Evolutionary conservation across 2,113 vertebrate species (phyloP), one percentile per base, ranked within the genome.

Genomic region (Nothoprocta perdicaria): DNA sequence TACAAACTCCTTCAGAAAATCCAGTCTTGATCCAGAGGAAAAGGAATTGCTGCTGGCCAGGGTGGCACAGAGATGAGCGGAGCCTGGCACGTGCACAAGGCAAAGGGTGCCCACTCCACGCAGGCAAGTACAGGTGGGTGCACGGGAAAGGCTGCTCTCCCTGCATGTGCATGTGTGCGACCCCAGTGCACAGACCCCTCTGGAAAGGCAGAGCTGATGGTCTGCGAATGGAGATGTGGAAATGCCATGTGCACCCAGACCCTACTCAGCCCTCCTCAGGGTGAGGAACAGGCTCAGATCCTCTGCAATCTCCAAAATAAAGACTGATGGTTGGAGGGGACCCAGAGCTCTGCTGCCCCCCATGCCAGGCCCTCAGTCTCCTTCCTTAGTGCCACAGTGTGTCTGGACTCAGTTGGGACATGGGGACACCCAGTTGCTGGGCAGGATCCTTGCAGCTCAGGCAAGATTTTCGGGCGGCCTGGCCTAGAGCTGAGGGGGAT

Each of bases 51-150:
- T 93, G 45, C 50, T 50, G 17, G 35, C 29, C 3, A 4, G 1
- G 12, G 9, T 11, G 50, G 23, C 57, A 33, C 17, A 62, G 41
- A 68, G 38, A 48, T 48, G 22, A 27, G 35, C 4, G 0, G 26
- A 86, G 19, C 29, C 53, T 83, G 0, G 0, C 16, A 10, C 14
- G 60, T 38, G 29, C 17, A 14, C 9, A 60, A 26, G 2, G 31
- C 4, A 43, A 33, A 0, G 0, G 17, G 29, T 69, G 29, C 17
- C 50, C 63, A 29, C 14, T 0, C n/a, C 41, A 12, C 52, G 35
- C 41, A 22, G 46, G 19, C 53, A 65, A 60, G 19, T 13, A 53
- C 14, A 26, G 12, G 16, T 55, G 38, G 8, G 31, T 31, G n/a
- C 6, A n/a, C 48, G 18, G 60, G 41, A 73, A 88, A 41, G 27